Conservation (phyloP, 2,113 vertebrate species). For the Motacilla alba region DNA sequence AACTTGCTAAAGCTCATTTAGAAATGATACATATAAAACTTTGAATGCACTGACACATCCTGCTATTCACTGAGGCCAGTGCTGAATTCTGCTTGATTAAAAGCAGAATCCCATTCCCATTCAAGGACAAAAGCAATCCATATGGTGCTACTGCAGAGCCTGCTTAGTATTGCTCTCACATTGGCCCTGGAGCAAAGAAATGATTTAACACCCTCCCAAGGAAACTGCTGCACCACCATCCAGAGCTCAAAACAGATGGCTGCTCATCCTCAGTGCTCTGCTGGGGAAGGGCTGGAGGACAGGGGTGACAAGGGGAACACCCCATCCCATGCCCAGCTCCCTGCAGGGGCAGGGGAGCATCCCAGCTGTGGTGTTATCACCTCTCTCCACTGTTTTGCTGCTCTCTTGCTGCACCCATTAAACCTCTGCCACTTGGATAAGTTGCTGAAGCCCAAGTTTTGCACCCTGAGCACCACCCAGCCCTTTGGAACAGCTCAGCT, state of each 20-base stretch:
- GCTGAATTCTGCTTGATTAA: slow-evolving; percentile 28
- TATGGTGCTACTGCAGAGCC: slow-evolving; percentile 4
- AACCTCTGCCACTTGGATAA: not conserved
- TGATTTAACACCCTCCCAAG: slow-evolving; percentile 25
- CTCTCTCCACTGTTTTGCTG: not conserved
- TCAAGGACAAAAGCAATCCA: slow-evolving; percentile 47
- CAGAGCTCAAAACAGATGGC: not conserved
- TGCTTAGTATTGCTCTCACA: slow-evolving; percentile 49
- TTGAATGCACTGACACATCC: not conserved
- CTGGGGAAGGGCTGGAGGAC: not conserved
- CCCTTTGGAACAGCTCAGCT: not conserved
- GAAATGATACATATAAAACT: not conserved
- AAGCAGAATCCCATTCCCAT: slow-evolving; percentile 13
- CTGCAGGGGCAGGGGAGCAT: not conserved
- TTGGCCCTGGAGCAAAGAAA: not conserved
- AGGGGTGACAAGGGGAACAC: not conserved
- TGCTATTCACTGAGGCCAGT: not conserved
- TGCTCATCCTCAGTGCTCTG: accelerated
- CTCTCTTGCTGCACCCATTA: not conserved
- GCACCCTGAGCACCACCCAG: not conserved
- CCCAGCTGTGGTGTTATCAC: not conserved
- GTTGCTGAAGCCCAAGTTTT: not conserved
- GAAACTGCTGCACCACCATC: not conserved
- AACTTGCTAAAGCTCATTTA: not conserved
- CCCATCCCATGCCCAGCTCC: not conserved